phyloP scores from a whole-genome alignment of 2,888 invertebrate species.

The Chrysolina americana region DNA sequence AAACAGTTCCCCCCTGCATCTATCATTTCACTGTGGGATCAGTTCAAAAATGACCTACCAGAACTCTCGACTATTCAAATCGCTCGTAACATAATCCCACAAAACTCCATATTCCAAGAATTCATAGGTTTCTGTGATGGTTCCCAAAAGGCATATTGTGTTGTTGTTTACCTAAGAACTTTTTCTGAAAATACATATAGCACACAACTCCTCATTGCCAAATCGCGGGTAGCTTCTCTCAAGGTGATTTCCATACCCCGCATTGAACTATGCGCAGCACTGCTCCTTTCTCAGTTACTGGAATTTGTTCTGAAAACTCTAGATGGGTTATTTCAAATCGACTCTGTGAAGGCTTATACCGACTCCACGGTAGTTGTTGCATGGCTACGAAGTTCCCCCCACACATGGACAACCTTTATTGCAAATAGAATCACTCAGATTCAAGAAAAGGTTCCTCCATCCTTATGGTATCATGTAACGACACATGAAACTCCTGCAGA shows the following conservation, averaged over 20 bases:
- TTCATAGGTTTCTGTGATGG: too few species aligned
- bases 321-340: too few species aligned
- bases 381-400: slow-evolving; percentile 31
- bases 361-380: slow-evolving; percentile 28
- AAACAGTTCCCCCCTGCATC: background rate
- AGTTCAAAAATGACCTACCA: background rate
- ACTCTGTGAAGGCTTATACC: too few species aligned
- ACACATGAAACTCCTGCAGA: too few species aligned
- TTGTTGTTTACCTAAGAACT: background rate
- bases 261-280: too few species aligned
- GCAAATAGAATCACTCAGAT: slow-evolving; percentile 33
- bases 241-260: slow-evolving; percentile 43
- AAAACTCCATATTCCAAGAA: too few species aligned
- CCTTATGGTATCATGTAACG: too few species aligned
- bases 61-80: background rate
- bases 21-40: background rate
- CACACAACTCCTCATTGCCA: slow-evolving; percentile 31
- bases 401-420: slow-evolving; percentile 34
- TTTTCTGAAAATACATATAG: background rate
- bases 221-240: slow-evolving; percentile 40
- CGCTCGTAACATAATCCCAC: too few species aligned
- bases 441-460: too few species aligned
- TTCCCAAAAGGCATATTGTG: background rate
- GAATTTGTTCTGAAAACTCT: too few species aligned
- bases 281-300: too few species aligned